Conservation (phyloP, 2,113 vertebrate genomes). For the Naja naja region DNA sequence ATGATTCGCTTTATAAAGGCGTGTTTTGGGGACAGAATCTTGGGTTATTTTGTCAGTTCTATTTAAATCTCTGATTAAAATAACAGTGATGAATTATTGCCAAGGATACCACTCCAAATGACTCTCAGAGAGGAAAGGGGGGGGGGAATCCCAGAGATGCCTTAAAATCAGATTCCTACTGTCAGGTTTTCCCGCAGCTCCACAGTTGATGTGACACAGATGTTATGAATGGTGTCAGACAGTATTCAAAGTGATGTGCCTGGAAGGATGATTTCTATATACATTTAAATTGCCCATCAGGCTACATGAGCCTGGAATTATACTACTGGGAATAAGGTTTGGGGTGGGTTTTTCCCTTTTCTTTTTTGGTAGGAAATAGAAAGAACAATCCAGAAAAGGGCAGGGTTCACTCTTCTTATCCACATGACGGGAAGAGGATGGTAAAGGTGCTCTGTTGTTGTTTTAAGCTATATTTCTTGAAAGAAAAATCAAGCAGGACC, state of each 20-base stretch:
- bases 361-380: neutral
- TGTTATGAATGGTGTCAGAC: neutral
- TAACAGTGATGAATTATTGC: neutral
- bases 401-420: neutral
- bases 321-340: neutral
- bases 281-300: neutral
- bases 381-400: neutral
- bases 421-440: neutral
- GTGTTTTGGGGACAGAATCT: constrained; percentile 26
- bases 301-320: neutral
- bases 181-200: neutral
- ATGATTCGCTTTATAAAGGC: neutral
- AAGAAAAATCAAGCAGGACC: neutral
- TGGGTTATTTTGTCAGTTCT: constrained; percentile 27
- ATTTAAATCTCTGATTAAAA: neutral
- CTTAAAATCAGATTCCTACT: neutral
- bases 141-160: neutral
- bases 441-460: neutral
- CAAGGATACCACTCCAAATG: constrained; percentile 34
- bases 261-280: rapidly evolving
- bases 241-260: rapidly evolving
- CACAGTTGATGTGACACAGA: constrained; percentile 18
- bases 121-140: neutral
- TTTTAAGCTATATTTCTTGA: neutral
- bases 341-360: neutral